Percentiles rank a stretch among this genome's conserved stretches.
phyloP scores from a whole-genome alignment of 2,888 invertebrate species.

The Elmis aenea region DNA sequence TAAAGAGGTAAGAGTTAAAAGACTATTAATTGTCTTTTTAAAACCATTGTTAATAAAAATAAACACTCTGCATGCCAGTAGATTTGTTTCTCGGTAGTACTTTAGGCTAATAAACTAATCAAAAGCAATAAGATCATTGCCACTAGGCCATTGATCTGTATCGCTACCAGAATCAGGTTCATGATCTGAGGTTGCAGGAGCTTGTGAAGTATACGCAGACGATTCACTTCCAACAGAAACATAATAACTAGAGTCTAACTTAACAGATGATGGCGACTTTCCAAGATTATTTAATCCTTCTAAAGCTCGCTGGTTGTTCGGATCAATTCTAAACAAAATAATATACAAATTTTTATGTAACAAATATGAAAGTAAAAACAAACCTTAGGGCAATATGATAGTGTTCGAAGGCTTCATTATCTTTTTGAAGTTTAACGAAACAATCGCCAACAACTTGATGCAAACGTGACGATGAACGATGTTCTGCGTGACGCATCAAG shows the following conservation, averaged over 20 bases:
- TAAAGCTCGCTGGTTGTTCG: slow-evolving; percentile 57
- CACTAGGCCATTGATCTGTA: slow-evolving; percentile 41
- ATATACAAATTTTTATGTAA: too few species aligned
- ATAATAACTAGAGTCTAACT: slow-evolving; percentile 51
- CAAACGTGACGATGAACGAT: slow-evolving; percentile 57
- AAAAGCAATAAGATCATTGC: slow-evolving; percentile 26
- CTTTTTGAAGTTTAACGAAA: slow-evolving; percentile 56
- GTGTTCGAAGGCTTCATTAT: slow-evolving; percentile 65
- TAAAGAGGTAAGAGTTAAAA: too few species aligned
- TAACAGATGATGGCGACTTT: slow-evolving; percentile 41
- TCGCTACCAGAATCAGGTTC: slow-evolving; percentile 42
- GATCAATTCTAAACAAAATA: slow-evolving; percentile 52
- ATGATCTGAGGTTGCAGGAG: slow-evolving; percentile 43
- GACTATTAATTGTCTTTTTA: too few species aligned
- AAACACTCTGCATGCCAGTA: too few species aligned
- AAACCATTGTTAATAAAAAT: too few species aligned
- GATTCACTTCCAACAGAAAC: slow-evolving; percentile 50
- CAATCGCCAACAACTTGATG: slow-evolving; percentile 65
- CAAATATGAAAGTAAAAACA: too few species aligned
- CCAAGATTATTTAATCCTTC: slow-evolving; percentile 63
- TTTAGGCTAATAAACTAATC: slow-evolving; percentile 9
- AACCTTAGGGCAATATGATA: slow-evolving; percentile 62
- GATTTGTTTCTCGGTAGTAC: too few species aligned
- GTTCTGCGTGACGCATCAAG: slow-evolving; percentile 60
- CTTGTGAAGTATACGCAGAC: slow-evolving; percentile 48